Evolutionary conservation across 1,140 invertebrate species (phyloP), one percentile per base, ranked within the genome.

Genomic region (Orius insidiosus): DNA sequence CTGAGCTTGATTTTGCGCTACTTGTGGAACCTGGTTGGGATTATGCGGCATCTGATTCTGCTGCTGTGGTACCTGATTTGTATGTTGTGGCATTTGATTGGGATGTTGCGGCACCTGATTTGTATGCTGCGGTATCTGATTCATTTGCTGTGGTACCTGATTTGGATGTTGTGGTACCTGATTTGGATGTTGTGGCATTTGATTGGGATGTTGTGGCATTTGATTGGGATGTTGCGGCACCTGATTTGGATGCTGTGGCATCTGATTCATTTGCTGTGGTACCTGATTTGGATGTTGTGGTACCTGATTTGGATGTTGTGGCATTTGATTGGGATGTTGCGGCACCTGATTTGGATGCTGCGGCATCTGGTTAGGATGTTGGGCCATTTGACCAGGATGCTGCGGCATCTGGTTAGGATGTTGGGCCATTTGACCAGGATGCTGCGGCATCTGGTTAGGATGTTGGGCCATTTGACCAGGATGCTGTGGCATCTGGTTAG

Each of bases 31-130:
- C 47, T 63, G 58, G 41, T 60, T 61, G 8, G 58, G 54, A 50
- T 63, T n/a, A n/a, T n/a, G n/a, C n/a, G 63, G 24, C 58, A 46
- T 55, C 58, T 61, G 58, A 15, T 56, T 45, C 4, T 59, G 53
- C 37, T 33, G 30, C 24, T 51, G 46, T 13, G 45, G 46, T 38
- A 44, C 49, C 32, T 47, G 47, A n/a, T 38, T 36, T 36, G 15
- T 15, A 34, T 43, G 51, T 45, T 48, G 33, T n/a, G 52, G 46
- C 18, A 45, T 45, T 8, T 43, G 38, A 7, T 53, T 53, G 18
- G 46, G 47, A 10, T 51, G 36, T 10, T 53, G 52, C 9, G 18
- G 47, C 3, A 52, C 47, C 45, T 46, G 45, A 42, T 53, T 39
- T 1, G 13, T 47, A 11, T 46, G 49, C 11, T 48, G 43, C 35